Conservation (phyloP, 2,797 vertebrate genomes). For the Sitta carolinensis region DNA sequence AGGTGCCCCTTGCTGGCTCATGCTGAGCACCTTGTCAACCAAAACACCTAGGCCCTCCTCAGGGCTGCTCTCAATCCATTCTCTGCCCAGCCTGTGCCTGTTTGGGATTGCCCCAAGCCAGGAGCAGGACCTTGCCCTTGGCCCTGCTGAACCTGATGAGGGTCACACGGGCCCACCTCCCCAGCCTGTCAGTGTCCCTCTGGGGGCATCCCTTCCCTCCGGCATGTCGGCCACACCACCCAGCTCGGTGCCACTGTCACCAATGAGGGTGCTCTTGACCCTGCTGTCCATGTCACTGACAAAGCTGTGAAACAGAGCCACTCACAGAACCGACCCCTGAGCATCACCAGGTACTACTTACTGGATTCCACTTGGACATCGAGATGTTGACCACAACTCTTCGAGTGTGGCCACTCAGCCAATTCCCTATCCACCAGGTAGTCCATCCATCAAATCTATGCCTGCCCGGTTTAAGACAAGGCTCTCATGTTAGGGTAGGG, state of each 20-base stretch:
- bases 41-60: not conserved
- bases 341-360: not conserved
- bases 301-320: not conserved
- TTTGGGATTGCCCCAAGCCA: not conserved
- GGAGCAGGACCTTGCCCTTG: not conserved
- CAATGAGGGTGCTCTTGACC: not conserved
- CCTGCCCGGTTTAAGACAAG: not conserved
- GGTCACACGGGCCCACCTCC: not conserved
- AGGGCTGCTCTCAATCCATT: not conserved
- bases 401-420: not conserved
- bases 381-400: not conserved
- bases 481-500: not conserved
- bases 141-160: not conserved
- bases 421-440: not conserved
- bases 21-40: not conserved
- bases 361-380: not conserved
- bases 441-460: not conserved
- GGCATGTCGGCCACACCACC: rapidly evolving
- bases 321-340: not conserved
- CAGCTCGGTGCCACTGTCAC: not conserved
- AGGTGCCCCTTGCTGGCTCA: not conserved
- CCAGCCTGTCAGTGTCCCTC: not conserved
- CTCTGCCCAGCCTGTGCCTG: not conserved
- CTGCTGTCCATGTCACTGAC: not conserved
- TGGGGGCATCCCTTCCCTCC: not conserved